These are phyloP conservation scores for Heliothis peltigera DNA, from an alignment of 2,888 invertebrate genomes.

Conservation along the genomic window DNA sequence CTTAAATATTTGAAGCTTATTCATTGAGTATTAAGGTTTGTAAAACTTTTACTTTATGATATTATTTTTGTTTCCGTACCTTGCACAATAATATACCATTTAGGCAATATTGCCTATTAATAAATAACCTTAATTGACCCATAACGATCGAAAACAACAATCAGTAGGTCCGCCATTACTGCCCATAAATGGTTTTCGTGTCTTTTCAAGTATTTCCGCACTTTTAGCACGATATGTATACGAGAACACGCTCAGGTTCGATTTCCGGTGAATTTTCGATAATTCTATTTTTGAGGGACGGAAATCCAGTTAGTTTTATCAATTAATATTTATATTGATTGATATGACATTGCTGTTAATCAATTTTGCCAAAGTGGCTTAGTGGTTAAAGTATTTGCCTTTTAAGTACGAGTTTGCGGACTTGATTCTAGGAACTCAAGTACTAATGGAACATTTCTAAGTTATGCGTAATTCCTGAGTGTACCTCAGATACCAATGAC, in stretches of 20 bases:
- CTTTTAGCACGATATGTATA: constrained; percentile 22
- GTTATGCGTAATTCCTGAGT: too few relatives aligned
- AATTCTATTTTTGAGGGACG: constrained; percentile 45
- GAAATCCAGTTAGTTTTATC: background rate
- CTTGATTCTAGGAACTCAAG: background rate
- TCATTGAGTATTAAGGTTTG: too few relatives aligned
- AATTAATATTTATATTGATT: background rate
- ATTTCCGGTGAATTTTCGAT: constrained; percentile 35
- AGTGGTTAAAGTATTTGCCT: too few relatives aligned
- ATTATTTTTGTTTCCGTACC: too few relatives aligned
- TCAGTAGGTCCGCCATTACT: constrained; percentile 10
- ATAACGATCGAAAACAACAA: constrained; percentile 12
- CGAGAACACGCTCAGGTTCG: constrained; percentile 33
- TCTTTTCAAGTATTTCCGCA: constrained; percentile 39
- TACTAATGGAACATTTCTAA: too few relatives aligned
- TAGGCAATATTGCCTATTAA: background rate
- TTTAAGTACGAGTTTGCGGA: too few relatives aligned
- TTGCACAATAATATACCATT: background rate
- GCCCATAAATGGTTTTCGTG: constrained; percentile 41
- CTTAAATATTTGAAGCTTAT: too few relatives aligned
- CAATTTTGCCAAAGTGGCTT: background rate
- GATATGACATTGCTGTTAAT: background rate
- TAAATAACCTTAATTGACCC: background rate
- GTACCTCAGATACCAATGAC: too few relatives aligned
- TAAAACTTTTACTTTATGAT: too few relatives aligned